Evolutionary conservation across 2,797 vertebrate species (phyloP).

Genomic region (Babyrousa celebensis): DNA sequence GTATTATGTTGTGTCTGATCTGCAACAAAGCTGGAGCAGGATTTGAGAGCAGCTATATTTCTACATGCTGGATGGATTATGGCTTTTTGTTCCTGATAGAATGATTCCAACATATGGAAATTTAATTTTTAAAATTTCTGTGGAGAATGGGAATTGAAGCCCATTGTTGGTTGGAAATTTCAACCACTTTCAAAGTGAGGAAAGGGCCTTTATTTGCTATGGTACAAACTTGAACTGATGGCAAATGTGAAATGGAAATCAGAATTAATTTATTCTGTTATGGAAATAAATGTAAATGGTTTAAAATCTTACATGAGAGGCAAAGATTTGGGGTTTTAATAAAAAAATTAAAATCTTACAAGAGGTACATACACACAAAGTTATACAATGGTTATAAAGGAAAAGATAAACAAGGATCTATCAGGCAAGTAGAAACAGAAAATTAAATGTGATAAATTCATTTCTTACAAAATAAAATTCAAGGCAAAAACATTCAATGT

Average conservation of each 20-base stretch:
- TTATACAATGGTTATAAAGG: background rate
- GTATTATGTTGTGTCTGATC: background rate
- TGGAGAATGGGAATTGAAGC: background rate
- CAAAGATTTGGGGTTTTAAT: background rate
- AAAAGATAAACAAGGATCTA: background rate
- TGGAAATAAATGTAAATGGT: background rate
- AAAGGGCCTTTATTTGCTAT: background rate
- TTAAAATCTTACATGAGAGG: background rate
- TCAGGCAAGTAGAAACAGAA: background rate
- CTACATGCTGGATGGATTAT: background rate
- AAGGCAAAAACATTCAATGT: background rate
- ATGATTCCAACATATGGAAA: background rate
- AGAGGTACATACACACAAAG: background rate
- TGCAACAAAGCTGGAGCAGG: background rate
- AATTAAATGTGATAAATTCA: background rate
- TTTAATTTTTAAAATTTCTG: constrained; percentile 37
- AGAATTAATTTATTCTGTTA: constrained; percentile 8
- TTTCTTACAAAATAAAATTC: background rate
- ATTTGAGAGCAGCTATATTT: background rate
- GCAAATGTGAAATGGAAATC: background rate
- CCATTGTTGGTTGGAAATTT: background rate
- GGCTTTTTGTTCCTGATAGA: background rate
- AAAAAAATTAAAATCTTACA: background rate
- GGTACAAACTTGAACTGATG: background rate
- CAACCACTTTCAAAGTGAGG: background rate